Conservation (phyloP, 2,113 vertebrate species). For the Colistium nudipinnis region DNA sequence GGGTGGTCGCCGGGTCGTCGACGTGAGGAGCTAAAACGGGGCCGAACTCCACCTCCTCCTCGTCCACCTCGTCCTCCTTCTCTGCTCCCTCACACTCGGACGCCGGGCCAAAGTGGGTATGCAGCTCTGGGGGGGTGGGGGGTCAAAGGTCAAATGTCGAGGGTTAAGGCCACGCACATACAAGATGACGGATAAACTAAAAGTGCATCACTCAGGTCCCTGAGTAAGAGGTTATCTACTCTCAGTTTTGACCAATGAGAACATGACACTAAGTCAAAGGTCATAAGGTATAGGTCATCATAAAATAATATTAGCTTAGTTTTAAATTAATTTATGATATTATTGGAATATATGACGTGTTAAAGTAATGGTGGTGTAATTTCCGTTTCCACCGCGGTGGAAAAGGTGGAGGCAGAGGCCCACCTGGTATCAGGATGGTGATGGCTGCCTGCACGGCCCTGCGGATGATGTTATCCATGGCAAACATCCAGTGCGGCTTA, state of each 20-base stretch:
- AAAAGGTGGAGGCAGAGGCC: neutral
- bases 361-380: too few species aligned
- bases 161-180: neutral
- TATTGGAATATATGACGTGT: too few species aligned
- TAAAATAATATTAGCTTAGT: too few species aligned
- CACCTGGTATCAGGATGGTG: conserved; percentile 93
- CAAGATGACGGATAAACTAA: neutral
- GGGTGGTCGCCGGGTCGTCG: conserved; percentile 58
- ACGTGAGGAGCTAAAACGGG: conserved; percentile 53
- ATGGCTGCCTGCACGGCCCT: conserved; percentile 93
- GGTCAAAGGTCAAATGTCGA: neutral
- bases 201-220: too few species aligned
- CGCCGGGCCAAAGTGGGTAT: conserved; percentile 86
- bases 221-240: too few species aligned
- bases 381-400: conserved; percentile 14
- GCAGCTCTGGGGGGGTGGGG: conserved; percentile 83
- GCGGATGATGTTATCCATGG: conserved; percentile 95
- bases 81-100: conserved; percentile 87
- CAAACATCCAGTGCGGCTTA: conserved; percentile 96
- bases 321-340: too few species aligned
- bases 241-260: too few species aligned
- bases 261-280: too few species aligned
- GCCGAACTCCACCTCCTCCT: conserved; percentile 77
- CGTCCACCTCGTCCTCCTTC: conserved; percentile 86
- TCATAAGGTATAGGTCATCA: too few species aligned